These are phyloP conservation scores for Cheilosia grossa DNA, from an alignment of 2,888 invertebrate species.

Conservation along the genomic window DNA sequence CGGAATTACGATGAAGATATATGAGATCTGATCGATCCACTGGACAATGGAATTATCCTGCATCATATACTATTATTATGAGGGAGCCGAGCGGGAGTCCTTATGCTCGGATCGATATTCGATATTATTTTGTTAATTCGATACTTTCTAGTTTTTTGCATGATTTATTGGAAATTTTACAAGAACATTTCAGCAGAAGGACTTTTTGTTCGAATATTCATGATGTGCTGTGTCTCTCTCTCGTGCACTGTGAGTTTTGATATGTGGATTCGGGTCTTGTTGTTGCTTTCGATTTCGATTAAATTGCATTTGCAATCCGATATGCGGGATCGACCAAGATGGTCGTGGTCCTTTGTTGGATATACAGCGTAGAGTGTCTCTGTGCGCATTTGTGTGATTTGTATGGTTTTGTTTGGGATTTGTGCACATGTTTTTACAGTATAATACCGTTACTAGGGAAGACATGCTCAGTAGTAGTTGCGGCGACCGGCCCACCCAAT, in stretches of 20 bases:
- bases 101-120: slow-evolving; percentile 76
- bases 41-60: slow-evolving; percentile 73
- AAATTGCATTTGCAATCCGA: slow-evolving; percentile 73
- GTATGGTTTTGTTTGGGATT: slow-evolving; percentile 55
- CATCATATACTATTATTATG: slow-evolving; percentile 25
- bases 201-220: slow-evolving; percentile 13
- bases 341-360: slow-evolving; percentile 35
- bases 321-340: slow-evolving; percentile 40
- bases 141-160: slow-evolving; percentile 78
- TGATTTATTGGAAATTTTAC: slow-evolving; percentile 73
- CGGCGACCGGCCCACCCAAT: slow-evolving; percentile 62
- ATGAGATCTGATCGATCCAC: slow-evolving; percentile 52
- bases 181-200: slow-evolving; percentile 60
- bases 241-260: background rate
- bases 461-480: background rate
- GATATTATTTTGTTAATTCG: slow-evolving; percentile 82
- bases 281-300: slow-evolving; percentile 68
- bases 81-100: slow-evolving; percentile 12
- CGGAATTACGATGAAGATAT: slow-evolving; percentile 56
- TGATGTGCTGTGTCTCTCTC: background rate
- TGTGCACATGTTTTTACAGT: slow-evolving; percentile 31
- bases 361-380: slow-evolving; percentile 16
- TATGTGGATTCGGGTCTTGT: background rate
- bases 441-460: slow-evolving; percentile 59
- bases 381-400: slow-evolving; percentile 45